Base-by-base conservation (phyloP, 2,888 invertebrate genomes). In the Thysanoteuthis rhombus region DNA sequence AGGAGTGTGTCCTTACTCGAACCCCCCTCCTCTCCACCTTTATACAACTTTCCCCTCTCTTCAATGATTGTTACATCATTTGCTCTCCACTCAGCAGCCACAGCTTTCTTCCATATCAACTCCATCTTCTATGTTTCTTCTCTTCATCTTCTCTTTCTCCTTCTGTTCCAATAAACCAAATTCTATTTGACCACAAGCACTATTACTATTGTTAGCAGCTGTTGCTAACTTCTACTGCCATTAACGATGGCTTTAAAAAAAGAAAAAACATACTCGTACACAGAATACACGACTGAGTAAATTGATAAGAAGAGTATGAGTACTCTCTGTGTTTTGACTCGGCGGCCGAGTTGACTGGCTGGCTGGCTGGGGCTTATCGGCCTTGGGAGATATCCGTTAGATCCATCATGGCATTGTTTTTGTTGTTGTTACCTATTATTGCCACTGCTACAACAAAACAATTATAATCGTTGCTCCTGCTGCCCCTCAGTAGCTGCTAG, bases 331-430 rank as follows among this genome's bases (percentile, higher is more conserved):
- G 25, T n/a, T n/a, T 36, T 12, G n/a, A 75, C n/a, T n/a, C 75
- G 75, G 52, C 75, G 75, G 52, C n/a, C 75, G n/a, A n/a, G n/a
- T n/a, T 75, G 12, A 4, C 52, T n/a, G n/a, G 75, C 32, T 58
- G 58, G 32, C n/a, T n/a, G n/a, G n/a, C n/a, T n/a, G n/a, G n/a
- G n/a, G n/a, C 75, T 75, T 75, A 75, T 75, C n/a, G 75, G n/a
- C 75, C 75, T 75, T n/a, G n/a, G n/a, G 75, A 75, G 75, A 75
- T n/a, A 75, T 75, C 75, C 75, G 75, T 75, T 75, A n/a, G n/a
- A 75, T 75, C 75, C 75, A n/a, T n/a, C 75, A 75, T n/a, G n/a
- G 19, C n/a, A 36, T 75, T 75, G 75, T 75, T 32, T 75, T 32
- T 75, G 75, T 75, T n/a, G 25, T n/a, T n/a, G 58, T 58, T 5